A percentile compares a stretch with the other conserved stretches of the same genome.
Conservation (phyloP, 2,113 vertebrate genomes). For the Silurus meridionalis region DNA sequence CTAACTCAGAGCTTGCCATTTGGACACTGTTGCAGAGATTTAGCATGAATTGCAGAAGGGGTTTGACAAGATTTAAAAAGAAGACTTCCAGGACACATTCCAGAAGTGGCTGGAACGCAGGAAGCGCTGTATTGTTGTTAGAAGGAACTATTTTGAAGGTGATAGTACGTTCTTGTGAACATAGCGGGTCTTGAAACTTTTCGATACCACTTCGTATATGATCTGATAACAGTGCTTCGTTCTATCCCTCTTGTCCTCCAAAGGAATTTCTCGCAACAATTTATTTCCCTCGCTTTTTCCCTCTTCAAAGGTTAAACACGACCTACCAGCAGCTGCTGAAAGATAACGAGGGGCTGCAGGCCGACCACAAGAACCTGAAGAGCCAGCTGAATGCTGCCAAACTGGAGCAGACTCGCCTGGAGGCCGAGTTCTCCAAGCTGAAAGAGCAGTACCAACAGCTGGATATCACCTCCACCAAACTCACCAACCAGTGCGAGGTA, state of each 20-base stretch:
- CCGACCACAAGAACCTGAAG: constrained; percentile 93
- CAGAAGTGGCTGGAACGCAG: no score
- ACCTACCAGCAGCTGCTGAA: constrained; percentile 83
- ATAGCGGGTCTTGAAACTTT: no score
- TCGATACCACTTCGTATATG: background rate
- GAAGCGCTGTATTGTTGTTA: no score
- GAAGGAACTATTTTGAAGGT: no score
- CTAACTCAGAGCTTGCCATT: no score
- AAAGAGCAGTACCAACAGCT: constrained; percentile 94
- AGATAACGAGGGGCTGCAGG: constrained; percentile 89
- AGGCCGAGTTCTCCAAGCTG: constrained; percentile 94
- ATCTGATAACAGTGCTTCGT: background rate
- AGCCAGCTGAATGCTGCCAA: constrained; percentile 86
- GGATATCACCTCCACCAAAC: constrained; percentile 93
- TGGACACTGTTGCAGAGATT: no score
- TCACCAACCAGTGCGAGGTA: constrained; percentile 98
- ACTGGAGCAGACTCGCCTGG: constrained; percentile 92
- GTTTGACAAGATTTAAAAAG: no score
- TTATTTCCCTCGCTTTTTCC: background rate
- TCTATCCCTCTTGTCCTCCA: background rate
- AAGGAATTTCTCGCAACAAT: background rate
- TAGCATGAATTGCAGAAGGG: no score
- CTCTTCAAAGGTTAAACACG: constrained; percentile 77
- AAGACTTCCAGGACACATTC: no score
- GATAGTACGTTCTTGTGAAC: no score